Base-by-base conservation (phyloP, 1,140 invertebrate species). In the Drosophila chauvacae region DNA sequence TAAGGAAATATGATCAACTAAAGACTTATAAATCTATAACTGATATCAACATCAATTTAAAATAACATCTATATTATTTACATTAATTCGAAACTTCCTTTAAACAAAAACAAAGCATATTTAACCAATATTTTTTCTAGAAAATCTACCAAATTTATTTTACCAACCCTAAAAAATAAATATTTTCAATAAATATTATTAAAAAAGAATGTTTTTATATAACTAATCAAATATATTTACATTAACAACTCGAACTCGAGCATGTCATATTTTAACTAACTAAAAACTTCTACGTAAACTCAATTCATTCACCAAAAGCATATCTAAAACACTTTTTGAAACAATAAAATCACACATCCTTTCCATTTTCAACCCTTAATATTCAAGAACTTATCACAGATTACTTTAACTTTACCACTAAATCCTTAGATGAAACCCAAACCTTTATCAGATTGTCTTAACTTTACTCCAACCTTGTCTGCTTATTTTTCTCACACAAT, bases 401-500 rank as follows among this genome's bases (percentile, higher is more conserved):
- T 28, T 14, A 14, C 62, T 35, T 65, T 16, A 45, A 39, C 7
- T 26, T 48, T 5, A 48, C 45, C 23, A 26, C 4, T 23, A 62
- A 47, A 20, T 23, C 33, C 30, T 26, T 28, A n/a, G 53, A 4
- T 10, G 13, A 18, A 9, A 53, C 0, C 7, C 18, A 4, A 50
- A 30, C 18, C 20, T 14, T 13, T 35, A 13, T 7, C 16, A 28
- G 7, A 44, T n/a, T 14, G 20, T 45, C 28, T 1, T 4, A 50
- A 59, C 44, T 50, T 28, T 37, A 5, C 5, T 11, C 13, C 7
- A 5, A 55, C 35, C 44, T 13, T 14, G 16, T 50, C 26, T 51
- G 20, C 44, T 51, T 51, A 37, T 30, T 18, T 39, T 13, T 14
- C 35, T 16, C 30, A 50, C 28, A 51, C 35, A 60, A 51, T 72